Evolutionary conservation across 2,888 invertebrate genomes (phyloP).

Genomic region (Dromius quadrimaculatus): DNA sequence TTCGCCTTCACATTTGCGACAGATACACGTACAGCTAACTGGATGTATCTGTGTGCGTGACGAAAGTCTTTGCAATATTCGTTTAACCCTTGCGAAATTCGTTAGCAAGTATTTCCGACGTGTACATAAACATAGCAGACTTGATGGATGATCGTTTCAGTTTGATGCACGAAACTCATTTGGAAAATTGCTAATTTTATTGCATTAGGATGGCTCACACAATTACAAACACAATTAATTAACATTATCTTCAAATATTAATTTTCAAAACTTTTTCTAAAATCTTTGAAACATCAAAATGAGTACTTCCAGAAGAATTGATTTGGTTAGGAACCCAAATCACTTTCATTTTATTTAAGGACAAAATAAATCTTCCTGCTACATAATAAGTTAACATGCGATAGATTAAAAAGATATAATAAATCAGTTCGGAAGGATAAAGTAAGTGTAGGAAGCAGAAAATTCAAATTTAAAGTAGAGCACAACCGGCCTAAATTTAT

Average conservation of each 20-base stretch:
- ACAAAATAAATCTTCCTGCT: no score
- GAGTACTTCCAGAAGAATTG: no score
- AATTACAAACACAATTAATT: neutral
- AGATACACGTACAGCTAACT: neutral
- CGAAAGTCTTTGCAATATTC: slow-evolving; percentile 19
- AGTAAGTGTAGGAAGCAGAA: neutral
- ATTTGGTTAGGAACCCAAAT: no score
- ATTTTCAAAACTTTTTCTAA: no score
- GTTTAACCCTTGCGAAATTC: slow-evolving; percentile 27
- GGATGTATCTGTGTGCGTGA: neutral
- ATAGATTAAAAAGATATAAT: slow-evolving; percentile 8
- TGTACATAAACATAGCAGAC: slow-evolving; percentile 16
- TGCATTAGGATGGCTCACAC: neutral
- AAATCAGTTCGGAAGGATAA: slow-evolving; percentile 12
- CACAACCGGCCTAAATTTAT: slow-evolving; percentile 19
- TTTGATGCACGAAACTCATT: slow-evolving; percentile 8
- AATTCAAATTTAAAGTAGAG: slow-evolving; percentile 19
- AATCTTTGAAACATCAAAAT: no score
- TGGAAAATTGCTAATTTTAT: slow-evolving; percentile 1
- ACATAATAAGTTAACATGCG: neutral
- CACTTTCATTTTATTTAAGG: no score
- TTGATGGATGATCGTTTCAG: slow-evolving; percentile 17
- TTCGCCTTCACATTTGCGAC: neutral
- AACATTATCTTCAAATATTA: no score
- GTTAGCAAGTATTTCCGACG: slow-evolving; percentile 29